Evolutionary conservation across 2,888 invertebrate species (phyloP).

Genomic region (Azorinus chamasolen): DNA sequence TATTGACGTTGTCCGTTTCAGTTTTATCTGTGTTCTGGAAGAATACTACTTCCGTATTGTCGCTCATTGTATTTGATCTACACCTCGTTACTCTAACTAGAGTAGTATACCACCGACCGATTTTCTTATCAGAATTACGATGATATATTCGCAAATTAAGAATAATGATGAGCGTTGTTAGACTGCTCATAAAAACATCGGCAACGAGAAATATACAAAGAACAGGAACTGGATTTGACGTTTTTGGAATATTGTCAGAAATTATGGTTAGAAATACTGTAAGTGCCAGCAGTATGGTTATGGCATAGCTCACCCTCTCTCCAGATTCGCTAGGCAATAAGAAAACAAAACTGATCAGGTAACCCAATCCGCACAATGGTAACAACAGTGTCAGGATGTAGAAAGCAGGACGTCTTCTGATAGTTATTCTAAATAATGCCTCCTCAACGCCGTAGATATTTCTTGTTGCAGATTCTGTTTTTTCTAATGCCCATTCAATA

Average conservation of each 20-base stretch:
- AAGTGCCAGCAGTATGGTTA: slow-evolving; percentile 21
- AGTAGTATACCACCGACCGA: not conserved
- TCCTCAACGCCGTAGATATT: not conserved
- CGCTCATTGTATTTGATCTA: not conserved
- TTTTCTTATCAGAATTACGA: slow-evolving; percentile 1
- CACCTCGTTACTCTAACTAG: not conserved
- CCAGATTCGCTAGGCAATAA: slow-evolving; percentile 24
- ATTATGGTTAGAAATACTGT: slow-evolving; percentile 28
- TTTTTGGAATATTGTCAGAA: slow-evolving; percentile 14
- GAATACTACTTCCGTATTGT: not conserved
- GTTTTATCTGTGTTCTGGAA: not conserved
- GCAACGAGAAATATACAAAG: not conserved
- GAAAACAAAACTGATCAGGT: slow-evolving; percentile 13
- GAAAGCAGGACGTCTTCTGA: slow-evolving; percentile 3
- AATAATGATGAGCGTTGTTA: slow-evolving; percentile 3
- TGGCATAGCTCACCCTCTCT: slow-evolving; percentile 23
- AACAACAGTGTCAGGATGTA: slow-evolving; percentile 12
- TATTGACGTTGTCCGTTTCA: not conserved
- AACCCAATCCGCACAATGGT: slow-evolving; percentile 1
- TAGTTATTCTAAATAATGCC: not conserved
- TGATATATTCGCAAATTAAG: slow-evolving; percentile 13
- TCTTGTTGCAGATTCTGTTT: not conserved
- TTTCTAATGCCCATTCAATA: slow-evolving; percentile 11
- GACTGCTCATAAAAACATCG: not conserved
- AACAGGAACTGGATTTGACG: slow-evolving; percentile 19